Evolutionary conservation across 2,113 vertebrate genomes (phyloP).

Genomic region (Coptodon rendalli): DNA sequence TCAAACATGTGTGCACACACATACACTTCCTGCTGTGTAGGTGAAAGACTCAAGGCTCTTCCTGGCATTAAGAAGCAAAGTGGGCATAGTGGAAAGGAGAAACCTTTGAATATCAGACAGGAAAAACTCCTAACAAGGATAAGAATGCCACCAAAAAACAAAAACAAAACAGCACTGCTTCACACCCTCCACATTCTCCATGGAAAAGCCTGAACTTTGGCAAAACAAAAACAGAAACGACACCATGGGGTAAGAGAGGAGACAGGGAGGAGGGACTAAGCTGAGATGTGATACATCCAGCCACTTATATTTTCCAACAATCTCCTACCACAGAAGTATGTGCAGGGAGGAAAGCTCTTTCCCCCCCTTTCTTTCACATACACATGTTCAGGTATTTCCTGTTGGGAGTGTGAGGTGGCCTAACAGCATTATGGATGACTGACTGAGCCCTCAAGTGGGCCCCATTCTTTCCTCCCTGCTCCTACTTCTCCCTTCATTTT

Average conservation of each 20-base stretch:
- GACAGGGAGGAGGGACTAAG: neutral
- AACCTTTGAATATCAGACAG: neutral
- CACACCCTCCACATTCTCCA: neutral
- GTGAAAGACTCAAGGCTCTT: neutral
- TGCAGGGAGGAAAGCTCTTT: neutral
- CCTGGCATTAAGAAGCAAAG: neutral
- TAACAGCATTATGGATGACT: constrained; percentile 39
- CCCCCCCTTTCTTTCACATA: neutral
- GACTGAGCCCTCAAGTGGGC: constrained; percentile 38
- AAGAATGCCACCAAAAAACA: neutral
- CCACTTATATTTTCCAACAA: constrained; percentile 9
- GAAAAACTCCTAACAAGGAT: neutral
- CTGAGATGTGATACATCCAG: neutral
- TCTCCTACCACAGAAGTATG: constrained; percentile 1
- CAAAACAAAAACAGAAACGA: neutral
- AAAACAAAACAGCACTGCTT: neutral
- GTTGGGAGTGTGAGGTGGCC: constrained; percentile 41
- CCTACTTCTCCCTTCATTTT: neutral
- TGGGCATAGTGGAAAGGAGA: neutral
- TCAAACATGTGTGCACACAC: neutral
- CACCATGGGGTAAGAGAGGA: neutral
- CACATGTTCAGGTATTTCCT: constrained; percentile 52
- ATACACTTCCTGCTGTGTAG: constrained; percentile 5
- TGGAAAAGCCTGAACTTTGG: constrained; percentile 8
- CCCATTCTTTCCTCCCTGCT: constrained; percentile 16